phyloP scores from a whole-genome alignment of 1,140 invertebrate genomes.

The Alviniconcha marisindica region DNA sequence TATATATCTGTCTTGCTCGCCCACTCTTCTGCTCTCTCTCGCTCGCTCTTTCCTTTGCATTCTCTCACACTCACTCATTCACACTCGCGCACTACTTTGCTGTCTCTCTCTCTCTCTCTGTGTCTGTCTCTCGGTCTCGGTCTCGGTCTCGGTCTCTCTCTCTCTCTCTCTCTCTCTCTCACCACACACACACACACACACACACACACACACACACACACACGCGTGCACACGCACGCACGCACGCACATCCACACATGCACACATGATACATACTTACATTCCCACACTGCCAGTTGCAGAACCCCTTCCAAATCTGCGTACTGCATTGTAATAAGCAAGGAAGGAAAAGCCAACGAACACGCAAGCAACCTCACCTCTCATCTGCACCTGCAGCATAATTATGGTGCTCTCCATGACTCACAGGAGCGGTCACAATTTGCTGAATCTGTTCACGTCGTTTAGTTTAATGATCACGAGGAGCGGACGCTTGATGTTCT shows the following conservation, averaged over 20 bases:
- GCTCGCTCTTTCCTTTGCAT: slow-evolving; percentile 15
- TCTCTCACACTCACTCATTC: slow-evolving; percentile 5
- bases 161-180: slow-evolving; percentile 23
- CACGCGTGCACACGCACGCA: background rate
- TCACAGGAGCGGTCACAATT: too few relatives aligned
- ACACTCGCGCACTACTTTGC: background rate
- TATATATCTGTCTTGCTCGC: slow-evolving; percentile 38
- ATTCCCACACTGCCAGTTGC: too few relatives aligned
- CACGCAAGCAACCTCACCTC: too few relatives aligned
- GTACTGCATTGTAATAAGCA: too few relatives aligned
- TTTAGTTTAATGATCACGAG: too few relatives aligned
- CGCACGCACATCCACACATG: background rate
- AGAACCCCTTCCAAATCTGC: too few relatives aligned
- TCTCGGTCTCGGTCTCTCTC: slow-evolving; percentile 26
- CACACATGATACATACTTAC: background rate
- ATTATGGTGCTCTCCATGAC: too few relatives aligned
- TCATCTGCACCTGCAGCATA: too few relatives aligned
- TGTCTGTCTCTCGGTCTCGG: background rate
- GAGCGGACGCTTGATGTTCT: too few relatives aligned
- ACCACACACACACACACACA: background rate
- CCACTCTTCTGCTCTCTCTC: slow-evolving; percentile 38
- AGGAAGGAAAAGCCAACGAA: too few relatives aligned
- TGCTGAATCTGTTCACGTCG: too few relatives aligned
- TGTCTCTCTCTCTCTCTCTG: background rate
- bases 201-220: background rate